Base-by-base conservation (phyloP, 35 echinoderm and acorn worm species). In the Ptychodera flava region DNA sequence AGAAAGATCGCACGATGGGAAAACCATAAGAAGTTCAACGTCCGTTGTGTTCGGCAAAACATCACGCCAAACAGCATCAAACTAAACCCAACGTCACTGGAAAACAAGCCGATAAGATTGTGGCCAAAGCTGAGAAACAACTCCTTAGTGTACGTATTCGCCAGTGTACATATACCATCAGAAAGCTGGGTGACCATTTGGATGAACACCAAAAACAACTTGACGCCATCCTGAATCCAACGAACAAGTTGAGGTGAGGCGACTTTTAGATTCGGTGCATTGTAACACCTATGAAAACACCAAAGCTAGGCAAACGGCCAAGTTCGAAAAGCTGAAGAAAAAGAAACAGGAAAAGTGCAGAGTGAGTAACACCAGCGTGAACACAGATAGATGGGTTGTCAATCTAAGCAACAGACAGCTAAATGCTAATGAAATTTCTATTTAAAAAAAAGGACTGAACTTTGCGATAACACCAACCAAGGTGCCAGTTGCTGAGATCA, bases 401-500 rank as follows among this genome's bases (percentile, higher is more conserved):
- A 64, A 64, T 22, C 45, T 64, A 64, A 64, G 45, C 22, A 64
- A 64, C 6, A 64, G 45, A 64, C 45, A 64, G 45, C 45, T 64
- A 22, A 64, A 64, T 64, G 22, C 6, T 22, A 64, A 64, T 64
- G 45, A 64, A 64, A 6, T 64, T 64, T 64, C 45, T 22, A 64
- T 64, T 22, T 64, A 22, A 64, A 64, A 64, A 64, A 78, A 87
- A 34, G 90, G 90, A 0, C 36, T 91, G 33, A 91, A 91, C 81
- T 91, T 91, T 85, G 90, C 90, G 16, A 36, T 87, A 27, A 79
- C 90, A 36, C 90, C 90, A 0, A 77, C 77, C 28, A 79, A 79
- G 35, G 6, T 89, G 16, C 88, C 88, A 32, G 37, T 79, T 29
- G 30, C 76, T 28, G 85, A 87, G 77, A 78, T 87, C 78, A 87